phyloP scores from a whole-genome alignment of 2,888 invertebrate species.

The Drosophila anomalata region DNA sequence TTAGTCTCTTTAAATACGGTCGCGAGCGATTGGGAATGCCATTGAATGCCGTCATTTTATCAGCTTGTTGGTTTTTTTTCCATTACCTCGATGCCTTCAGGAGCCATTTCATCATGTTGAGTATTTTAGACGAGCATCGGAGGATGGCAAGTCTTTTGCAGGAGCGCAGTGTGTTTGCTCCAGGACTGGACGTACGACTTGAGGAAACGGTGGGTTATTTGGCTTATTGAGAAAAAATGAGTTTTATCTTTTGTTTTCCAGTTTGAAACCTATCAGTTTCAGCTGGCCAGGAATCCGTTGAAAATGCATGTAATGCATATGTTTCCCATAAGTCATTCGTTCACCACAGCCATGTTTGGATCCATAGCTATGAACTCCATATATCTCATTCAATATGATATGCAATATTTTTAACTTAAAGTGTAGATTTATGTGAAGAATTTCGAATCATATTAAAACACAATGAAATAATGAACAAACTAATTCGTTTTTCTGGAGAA shows the following conservation, averaged over 20 bases:
- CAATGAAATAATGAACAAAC: too few species aligned
- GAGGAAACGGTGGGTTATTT: slow-evolving; percentile 36
- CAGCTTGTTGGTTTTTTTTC: background rate
- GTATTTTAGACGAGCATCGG: slow-evolving; percentile 27
- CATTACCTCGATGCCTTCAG: slow-evolving; percentile 38
- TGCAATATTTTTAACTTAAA: slow-evolving; percentile 29
- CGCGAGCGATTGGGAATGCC: background rate
- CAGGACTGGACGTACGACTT: slow-evolving; percentile 47
- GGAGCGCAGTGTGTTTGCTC: slow-evolving; percentile 24
- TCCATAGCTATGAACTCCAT: slow-evolving; percentile 46
- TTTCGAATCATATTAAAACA: too few species aligned
- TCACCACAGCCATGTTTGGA: slow-evolving; percentile 12
- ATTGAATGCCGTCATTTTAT: background rate
- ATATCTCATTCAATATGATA: slow-evolving; percentile 56
- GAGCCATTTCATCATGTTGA: background rate
- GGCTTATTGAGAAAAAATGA: background rate
- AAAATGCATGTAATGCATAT: slow-evolving; percentile 41
- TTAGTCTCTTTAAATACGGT: slow-evolving; percentile 9
- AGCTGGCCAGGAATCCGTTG: slow-evolving; percentile 51
- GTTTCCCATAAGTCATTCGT: slow-evolving; percentile 17
- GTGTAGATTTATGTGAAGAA: too few species aligned
- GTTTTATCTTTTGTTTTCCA: background rate
- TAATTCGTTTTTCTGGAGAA: too few species aligned
- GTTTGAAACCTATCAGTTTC: slow-evolving; percentile 49
- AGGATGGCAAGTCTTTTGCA: slow-evolving; percentile 20